A percentile compares a stretch with the other conserved stretches of the same genome.
Evolutionary conservation across 2,888 invertebrate species (phyloP).

Genomic region (Agrochola lota): DNA sequence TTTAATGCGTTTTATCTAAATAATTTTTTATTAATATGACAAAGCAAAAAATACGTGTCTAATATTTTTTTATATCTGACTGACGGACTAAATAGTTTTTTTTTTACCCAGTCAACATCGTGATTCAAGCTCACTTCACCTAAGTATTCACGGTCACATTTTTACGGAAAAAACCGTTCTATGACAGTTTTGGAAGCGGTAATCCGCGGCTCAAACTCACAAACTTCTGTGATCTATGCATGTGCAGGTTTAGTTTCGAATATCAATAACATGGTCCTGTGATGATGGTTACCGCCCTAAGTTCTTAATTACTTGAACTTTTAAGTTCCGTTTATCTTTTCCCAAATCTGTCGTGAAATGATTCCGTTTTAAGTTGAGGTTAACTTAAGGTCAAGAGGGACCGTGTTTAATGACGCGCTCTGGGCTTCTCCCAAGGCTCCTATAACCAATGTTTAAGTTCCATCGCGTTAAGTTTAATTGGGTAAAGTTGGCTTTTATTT

Average conservation of each 20-base stretch:
- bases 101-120: too few species aligned
- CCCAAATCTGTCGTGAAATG: conserved; percentile 37
- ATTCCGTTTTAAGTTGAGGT: conserved; percentile 41
- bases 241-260: not conserved
- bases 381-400: conserved; percentile 48
- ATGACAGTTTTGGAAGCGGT: not conserved
- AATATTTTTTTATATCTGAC: too few species aligned
- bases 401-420: conserved; percentile 43
- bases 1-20: too few species aligned
- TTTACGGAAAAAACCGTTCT: not conserved
- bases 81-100: too few species aligned
- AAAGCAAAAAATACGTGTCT: too few species aligned
- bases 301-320: conserved; percentile 21
- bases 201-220: too few species aligned
- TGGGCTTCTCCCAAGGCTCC: conserved; percentile 44
- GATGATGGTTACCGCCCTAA: not conserved
- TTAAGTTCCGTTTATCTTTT: conserved; percentile 26
- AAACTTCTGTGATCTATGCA: not conserved
- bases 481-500: conserved; percentile 40
- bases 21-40: too few species aligned
- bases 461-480: conserved; percentile 48
- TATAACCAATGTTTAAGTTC: conserved; percentile 35
- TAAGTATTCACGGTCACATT: not conserved
- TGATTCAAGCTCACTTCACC: too few species aligned
- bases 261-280: not conserved